Percentiles rank a stretch among this genome's conserved stretches.
These are phyloP conservation scores for Glyphotaelius pellucidus DNA, from an alignment of 2,888 invertebrate species.

Conservation along the genomic window DNA sequence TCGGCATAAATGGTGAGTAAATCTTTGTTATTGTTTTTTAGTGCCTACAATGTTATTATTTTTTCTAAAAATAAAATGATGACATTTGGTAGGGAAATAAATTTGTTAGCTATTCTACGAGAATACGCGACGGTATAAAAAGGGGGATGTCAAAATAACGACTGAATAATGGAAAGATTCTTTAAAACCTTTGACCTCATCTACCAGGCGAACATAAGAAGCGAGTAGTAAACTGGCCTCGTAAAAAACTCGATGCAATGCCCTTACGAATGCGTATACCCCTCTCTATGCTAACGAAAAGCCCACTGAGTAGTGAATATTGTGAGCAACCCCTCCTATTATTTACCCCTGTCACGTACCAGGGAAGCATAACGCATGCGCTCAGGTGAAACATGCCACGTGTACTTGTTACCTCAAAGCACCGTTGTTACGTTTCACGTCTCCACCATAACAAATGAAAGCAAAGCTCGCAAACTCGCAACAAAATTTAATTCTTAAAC, in stretches of 20 bases:
- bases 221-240: conserved; percentile 15
- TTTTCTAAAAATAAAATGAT: too few species aligned
- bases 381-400: conserved; percentile 57
- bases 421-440: conserved; percentile 34
- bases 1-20: neutral
- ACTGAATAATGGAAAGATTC: conserved; percentile 56
- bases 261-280: neutral
- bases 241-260: neutral
- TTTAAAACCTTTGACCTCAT: conserved; percentile 58
- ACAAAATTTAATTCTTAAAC: neutral
- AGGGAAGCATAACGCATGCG: conserved; percentile 60
- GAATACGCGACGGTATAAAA: conserved; percentile 37
- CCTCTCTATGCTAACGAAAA: conserved; percentile 3
- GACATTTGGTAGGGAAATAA: too few species aligned
- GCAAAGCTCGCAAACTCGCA: neutral
- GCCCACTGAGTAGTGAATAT: conserved; percentile 43
- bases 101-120: neutral
- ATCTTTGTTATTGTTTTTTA: neutral
- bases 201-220: conserved; percentile 45
- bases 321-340: conserved; percentile 38
- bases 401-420: conserved; percentile 50
- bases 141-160: conserved; percentile 49
- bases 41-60: too few species aligned
- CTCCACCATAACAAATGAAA: neutral
- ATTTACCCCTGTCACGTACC: conserved; percentile 48